A percentile compares a stretch with the other conserved stretches of the same genome.
Conservation (phyloP, 1,140 invertebrate genomes). For the Helicoverpa zea region DNA sequence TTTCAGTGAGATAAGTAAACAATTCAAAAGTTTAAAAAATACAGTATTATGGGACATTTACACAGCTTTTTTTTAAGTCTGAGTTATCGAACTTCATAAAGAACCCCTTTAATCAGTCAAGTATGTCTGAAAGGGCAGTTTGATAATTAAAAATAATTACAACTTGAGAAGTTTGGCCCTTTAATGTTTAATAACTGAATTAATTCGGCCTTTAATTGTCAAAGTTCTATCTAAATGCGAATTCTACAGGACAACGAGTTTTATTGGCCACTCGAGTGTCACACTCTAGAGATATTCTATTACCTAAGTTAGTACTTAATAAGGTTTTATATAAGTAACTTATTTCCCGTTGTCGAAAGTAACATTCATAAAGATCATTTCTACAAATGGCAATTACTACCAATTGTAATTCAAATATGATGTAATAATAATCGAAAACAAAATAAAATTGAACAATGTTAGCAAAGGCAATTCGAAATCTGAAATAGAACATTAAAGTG, state of each 20-base stretch:
- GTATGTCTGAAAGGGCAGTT: background rate
- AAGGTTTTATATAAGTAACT: background rate
- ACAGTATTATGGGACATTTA: too few relatives aligned
- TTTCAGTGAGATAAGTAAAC: too few relatives aligned
- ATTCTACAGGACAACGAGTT: conserved; percentile 17
- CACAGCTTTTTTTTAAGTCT: too few relatives aligned
- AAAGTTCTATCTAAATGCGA: conserved; percentile 23
- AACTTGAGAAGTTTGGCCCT: conserved; percentile 3
- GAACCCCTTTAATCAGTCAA: background rate
- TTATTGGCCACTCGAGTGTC: conserved; percentile 18
- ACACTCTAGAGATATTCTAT: conserved; percentile 20
- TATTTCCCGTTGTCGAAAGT: too few relatives aligned
- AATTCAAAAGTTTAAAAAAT: too few relatives aligned
- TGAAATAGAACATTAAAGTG: too few relatives aligned
- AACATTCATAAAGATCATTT: too few relatives aligned
- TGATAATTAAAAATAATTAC: conserved; percentile 33
- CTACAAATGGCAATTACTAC: too few relatives aligned
- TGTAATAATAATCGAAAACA: too few relatives aligned
- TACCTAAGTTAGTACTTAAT: conserved; percentile 6
- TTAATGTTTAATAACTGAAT: conserved; percentile 38
- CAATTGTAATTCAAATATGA: too few relatives aligned
- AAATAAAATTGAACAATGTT: too few relatives aligned
- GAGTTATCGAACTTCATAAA: background rate
- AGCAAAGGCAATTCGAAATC: too few relatives aligned
- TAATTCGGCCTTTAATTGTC: conserved; percentile 24